Conservation (phyloP, 2,113 vertebrate genomes). For the Nicator chloris region DNA sequence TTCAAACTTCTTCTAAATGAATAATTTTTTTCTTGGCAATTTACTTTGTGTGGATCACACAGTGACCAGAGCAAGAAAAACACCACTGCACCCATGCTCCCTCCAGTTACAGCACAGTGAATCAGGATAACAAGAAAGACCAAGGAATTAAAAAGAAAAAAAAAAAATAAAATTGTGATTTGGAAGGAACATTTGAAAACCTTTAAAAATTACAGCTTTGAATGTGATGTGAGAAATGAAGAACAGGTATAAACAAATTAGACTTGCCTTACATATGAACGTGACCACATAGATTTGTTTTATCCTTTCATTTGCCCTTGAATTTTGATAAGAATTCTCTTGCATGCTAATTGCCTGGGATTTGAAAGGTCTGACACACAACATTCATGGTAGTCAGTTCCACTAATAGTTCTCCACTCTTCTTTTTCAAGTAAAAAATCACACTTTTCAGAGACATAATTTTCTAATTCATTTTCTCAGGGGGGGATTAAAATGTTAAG, state of each 20-base stretch:
- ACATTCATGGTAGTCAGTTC: not conserved
- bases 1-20: not conserved
- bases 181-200: not conserved
- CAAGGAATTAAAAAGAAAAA: not conserved
- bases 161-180: not conserved
- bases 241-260: not conserved
- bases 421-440: not conserved
- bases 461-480: conserved; percentile 34
- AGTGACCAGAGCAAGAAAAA: not conserved
- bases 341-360: not conserved
- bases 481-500: conserved; percentile 20
- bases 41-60: not conserved
- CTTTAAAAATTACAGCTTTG: not conserved
- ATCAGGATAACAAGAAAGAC: not conserved
- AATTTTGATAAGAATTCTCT: conserved; percentile 27
- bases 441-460: not conserved
- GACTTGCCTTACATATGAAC: not conserved
- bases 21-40: not conserved
- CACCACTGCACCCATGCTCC: too few relatives aligned
- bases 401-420: not conserved
- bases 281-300: not conserved
- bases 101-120: not conserved
- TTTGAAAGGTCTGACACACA: not conserved
- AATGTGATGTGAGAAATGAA: not conserved
- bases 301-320: not conserved